Evolutionary conservation across 1,140 invertebrate genomes (phyloP).

Genomic region (Leptonema lineaticorne): DNA sequence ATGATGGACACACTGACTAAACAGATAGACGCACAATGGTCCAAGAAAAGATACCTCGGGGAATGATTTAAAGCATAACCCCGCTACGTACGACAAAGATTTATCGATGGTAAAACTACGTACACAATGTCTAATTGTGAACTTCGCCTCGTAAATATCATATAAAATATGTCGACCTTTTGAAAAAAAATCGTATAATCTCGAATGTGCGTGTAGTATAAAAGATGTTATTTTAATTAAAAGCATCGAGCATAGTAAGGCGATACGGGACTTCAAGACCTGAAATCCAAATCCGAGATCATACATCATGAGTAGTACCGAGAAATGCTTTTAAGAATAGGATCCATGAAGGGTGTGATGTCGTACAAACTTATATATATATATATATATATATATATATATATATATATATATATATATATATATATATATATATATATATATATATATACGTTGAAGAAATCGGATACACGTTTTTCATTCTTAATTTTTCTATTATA

Average conservation of each 20-base stretch:
- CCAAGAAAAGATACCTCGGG: neutral
- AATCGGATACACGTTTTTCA: slow-evolving; percentile 38
- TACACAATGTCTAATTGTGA: too few relatives aligned
- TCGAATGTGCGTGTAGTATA: too few relatives aligned
- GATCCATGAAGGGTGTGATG: slow-evolving; percentile 28
- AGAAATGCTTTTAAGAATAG: slow-evolving; percentile 41
- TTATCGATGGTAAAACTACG: too few relatives aligned
- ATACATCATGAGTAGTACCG: slow-evolving; percentile 18
- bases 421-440: too few relatives aligned
- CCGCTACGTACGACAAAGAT: slow-evolving; percentile 9
- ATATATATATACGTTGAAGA: too few relatives aligned
- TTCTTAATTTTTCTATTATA: slow-evolving; percentile 41
- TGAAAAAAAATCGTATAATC: too few relatives aligned
- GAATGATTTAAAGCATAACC: slow-evolving; percentile 37
- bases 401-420: too few relatives aligned
- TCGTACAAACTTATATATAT: too few relatives aligned
- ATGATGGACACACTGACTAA: slow-evolving; percentile 37
- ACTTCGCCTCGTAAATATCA: too few relatives aligned
- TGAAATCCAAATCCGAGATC: slow-evolving; percentile 10
- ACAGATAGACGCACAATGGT: slow-evolving; percentile 34
- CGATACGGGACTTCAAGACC: slow-evolving; percentile 7
- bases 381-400: too few relatives aligned
- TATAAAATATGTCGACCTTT: too few relatives aligned
- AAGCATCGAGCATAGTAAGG: neutral
- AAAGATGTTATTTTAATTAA: slow-evolving; percentile 5